phyloP scores from a whole-genome alignment of 2,888 invertebrate species.

The Drosophila rellima region DNA sequence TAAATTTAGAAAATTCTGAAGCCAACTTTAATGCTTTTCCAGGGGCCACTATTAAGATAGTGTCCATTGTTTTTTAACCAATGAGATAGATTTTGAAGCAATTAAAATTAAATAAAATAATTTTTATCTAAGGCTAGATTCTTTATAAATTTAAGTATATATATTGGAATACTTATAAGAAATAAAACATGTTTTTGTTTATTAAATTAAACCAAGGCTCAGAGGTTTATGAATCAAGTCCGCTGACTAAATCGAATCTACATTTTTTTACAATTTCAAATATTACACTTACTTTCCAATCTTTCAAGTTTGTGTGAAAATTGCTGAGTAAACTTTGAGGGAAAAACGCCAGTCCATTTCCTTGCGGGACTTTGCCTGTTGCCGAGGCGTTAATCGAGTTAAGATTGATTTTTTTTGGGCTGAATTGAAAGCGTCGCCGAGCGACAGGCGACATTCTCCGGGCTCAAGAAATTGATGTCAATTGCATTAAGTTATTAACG shows the following conservation, averaged over 20 bases:
- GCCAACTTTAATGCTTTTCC: not conserved
- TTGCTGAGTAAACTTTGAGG: not conserved
- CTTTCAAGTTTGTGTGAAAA: not conserved
- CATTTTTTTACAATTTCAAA: not conserved
- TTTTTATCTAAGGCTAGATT: too few species aligned
- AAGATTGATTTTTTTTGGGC: slow-evolving; percentile 72
- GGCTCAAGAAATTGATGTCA: slow-evolving; percentile 65
- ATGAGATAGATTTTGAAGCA: not conserved
- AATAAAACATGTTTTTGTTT: too few species aligned
- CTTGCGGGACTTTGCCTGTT: slow-evolving; percentile 14
- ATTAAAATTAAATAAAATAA: too few species aligned
- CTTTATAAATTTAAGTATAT: not conserved
- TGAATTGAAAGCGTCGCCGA: slow-evolving; percentile 46
- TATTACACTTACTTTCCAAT: not conserved
- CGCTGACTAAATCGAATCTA: too few species aligned
- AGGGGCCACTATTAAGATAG: too few species aligned
- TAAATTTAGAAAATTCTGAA: not conserved
- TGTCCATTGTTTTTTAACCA: too few species aligned
- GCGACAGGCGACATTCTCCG: not conserved
- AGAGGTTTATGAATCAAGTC: too few species aligned
- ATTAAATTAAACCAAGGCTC: too few species aligned
- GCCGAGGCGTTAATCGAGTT: slow-evolving; percentile 70
- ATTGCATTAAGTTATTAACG: slow-evolving; percentile 77
- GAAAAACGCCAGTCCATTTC: not conserved
- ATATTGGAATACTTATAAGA: too few species aligned